phyloP scores from a whole-genome alignment of 1,140 invertebrate species.

The Aphidius ervi region DNA sequence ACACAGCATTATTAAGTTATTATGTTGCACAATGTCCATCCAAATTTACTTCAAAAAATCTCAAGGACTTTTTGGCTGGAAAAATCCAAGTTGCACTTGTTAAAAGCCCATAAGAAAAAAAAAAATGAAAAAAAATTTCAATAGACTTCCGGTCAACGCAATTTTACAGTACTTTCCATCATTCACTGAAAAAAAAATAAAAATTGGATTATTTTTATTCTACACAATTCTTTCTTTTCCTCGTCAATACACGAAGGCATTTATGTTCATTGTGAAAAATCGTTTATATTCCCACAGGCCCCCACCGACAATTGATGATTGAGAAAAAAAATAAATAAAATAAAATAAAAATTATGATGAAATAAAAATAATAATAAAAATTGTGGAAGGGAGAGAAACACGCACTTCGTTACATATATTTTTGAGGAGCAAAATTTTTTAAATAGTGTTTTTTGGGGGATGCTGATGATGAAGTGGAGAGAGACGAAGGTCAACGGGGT shows the following conservation, averaged over 20 bases:
- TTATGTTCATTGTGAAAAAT: too few relatives aligned
- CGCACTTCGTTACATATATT: too few relatives aligned
- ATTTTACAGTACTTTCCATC: conserved; percentile 2
- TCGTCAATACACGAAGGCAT: too few relatives aligned
- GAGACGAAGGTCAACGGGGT: conserved; percentile 22
- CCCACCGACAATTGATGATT: conserved; percentile 4
- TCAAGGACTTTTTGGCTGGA: neutral
- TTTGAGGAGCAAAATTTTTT: too few relatives aligned
- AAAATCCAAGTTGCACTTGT: conserved; percentile 3
- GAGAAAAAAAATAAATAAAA: neutral
- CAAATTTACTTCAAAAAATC: neutral
- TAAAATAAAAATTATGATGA: too few relatives aligned
- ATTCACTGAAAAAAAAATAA: conserved; percentile 2
- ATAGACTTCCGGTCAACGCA: conserved; percentile 15
- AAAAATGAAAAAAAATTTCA: neutral
- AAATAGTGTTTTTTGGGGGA: neutral
- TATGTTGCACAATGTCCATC: too few relatives aligned
- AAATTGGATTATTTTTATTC: conserved; percentile 43
- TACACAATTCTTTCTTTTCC: too few relatives aligned
- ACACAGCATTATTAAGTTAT: too few relatives aligned
- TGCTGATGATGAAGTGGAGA: conserved; percentile 3
- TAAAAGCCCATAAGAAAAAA: neutral
- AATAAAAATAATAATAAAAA: too few relatives aligned
- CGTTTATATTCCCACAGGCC: too few relatives aligned
- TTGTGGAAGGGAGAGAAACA: too few relatives aligned